Conservation (phyloP, 2,888 invertebrate genomes). For the Agrochola circellaris region DNA sequence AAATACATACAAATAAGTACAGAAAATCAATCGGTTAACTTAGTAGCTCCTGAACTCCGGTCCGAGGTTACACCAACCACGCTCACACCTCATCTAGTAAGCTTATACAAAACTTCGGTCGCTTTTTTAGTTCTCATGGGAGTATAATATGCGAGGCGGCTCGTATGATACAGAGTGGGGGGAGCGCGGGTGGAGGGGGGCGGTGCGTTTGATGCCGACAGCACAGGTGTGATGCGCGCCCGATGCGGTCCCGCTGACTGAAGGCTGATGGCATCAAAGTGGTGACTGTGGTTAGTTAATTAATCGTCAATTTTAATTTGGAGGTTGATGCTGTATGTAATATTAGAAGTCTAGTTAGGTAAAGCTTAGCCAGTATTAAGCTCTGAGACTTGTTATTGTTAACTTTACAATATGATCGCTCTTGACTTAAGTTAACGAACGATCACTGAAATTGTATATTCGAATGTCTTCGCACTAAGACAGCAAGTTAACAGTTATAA, state of each 20-base stretch:
- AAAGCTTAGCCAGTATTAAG: not conserved
- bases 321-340: no score
- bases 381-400: not conserved
- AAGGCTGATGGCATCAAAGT: constrained; percentile 54
- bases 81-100: constrained; percentile 73
- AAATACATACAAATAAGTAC: not conserved
- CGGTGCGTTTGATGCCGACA: constrained; percentile 82
- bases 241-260: constrained; percentile 70
- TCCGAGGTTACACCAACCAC: constrained; percentile 6
- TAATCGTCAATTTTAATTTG: constrained; percentile 22
- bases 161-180: constrained; percentile 80
- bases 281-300: constrained; percentile 56
- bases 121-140: constrained; percentile 86
- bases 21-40: not conserved
- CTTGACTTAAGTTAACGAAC: not conserved
- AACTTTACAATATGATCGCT: not conserved
- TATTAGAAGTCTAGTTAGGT: not conserved
- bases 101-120: constrained; percentile 59
- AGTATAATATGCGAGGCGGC: constrained; percentile 83
- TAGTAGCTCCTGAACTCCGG: not conserved
- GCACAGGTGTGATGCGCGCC: constrained; percentile 86
- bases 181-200: constrained; percentile 66
- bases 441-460: not conserved
- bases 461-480: not conserved
- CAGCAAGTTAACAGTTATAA: not conserved